phyloP scores from a whole-genome alignment of 2,113 vertebrate species.

The Neolamprologus fasciatus region DNA sequence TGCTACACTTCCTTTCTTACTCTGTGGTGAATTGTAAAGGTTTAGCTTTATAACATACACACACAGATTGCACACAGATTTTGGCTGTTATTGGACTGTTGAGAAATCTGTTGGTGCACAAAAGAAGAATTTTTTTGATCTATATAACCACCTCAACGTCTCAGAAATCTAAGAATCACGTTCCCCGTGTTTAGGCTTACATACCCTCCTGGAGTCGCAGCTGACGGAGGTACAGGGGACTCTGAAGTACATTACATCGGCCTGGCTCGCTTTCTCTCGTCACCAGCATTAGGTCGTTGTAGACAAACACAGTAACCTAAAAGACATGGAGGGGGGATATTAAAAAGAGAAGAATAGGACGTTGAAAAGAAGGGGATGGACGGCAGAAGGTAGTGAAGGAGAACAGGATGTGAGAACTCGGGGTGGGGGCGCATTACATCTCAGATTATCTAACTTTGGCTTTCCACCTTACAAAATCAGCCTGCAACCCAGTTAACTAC shows the following conservation, averaged over 20 bases:
- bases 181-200: conserved; percentile 1
- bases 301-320: conserved; percentile 90
- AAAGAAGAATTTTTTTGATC: background rate
- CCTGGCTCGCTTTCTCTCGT: conserved; percentile 88
- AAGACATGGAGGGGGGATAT: background rate
- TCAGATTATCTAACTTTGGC: background rate
- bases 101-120: background rate
- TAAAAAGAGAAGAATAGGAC: background rate
- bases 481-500: background rate
- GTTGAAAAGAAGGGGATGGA: background rate
- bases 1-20: background rate
- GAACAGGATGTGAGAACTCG: background rate
- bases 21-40: background rate
- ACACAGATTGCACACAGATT: background rate
- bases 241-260: conserved; percentile 87
- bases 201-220: conserved; percentile 88
- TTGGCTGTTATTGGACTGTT: background rate
- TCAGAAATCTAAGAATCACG: background rate
- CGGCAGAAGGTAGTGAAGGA: background rate
- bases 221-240: conserved; percentile 86
- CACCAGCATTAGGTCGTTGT: conserved; percentile 90
- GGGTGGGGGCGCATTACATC: background rate
- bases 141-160: background rate
- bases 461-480: background rate
- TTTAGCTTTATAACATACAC: background rate